Evolutionary conservation across 2,797 vertebrate genomes (phyloP), one percentile per base, ranked within the genome.

Genomic region (Sebastes goodei): DNA sequence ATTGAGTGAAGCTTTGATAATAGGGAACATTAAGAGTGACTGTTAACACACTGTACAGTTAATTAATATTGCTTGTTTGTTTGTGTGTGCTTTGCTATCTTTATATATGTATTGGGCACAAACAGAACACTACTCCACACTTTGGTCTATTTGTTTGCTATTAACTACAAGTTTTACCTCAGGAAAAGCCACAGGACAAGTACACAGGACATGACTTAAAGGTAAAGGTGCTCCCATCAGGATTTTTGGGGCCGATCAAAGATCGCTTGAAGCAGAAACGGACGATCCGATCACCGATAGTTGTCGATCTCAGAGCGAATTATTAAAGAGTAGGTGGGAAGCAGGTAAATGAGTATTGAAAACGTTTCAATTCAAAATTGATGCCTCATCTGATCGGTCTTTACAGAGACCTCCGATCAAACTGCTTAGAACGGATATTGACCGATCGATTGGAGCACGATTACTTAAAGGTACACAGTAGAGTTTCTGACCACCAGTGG

Each of bases 151-250:
- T 49, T 63, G 42, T 68, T 35, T 30, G 32, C 6, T 49, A 56
- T 70, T 8, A 29, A 35, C 23, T 71, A 4, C 7, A 72, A 52
- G 46, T 74, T 69, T 59, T 15, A 32, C 10, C 35, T 52, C 23
- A 15, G n/a, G 0, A 42, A 42, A 42, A 42, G 38, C 38, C 38
- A 42, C 38, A 14, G 38, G 38, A 42, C 12, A 42, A 42, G 29
- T 60, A 66, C 17, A 57, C 52, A 21, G 20, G 29, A 67, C 29
- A 57, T 63, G 61, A 55, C 8, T 74, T 20, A 6, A 80, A 63
- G 70, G 10, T 46, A 46, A 42, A 0, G 38, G 42, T 46, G 38
- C 38, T 15, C 38, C 38, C 5, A 42, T 42, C 5, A 42, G 38
- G 38, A 42, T 46, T 46, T 46, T 46, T 46, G 42, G 15, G 42